A percentile compares a stretch with the other conserved stretches of the same genome.
These are phyloP conservation scores for Pteria penguin DNA, from an alignment of 2,888 invertebrate genomes.

Conservation along the genomic window DNA sequence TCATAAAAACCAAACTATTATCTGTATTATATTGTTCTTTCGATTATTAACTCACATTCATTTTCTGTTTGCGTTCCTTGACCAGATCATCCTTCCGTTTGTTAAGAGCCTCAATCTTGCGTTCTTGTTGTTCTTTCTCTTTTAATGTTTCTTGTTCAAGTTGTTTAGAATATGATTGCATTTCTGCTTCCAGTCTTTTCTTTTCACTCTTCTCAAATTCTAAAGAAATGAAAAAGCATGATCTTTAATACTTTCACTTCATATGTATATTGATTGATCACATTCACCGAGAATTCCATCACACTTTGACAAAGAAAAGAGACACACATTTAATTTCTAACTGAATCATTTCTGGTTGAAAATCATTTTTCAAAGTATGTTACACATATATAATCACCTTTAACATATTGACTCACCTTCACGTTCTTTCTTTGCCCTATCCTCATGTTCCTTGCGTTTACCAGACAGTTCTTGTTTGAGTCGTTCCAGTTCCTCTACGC, in stretches of 20 bases:
- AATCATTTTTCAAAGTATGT: too few species aligned
- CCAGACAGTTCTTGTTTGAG: conserved; percentile 69
- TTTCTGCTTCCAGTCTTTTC: conserved; percentile 65
- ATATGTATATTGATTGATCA: too few species aligned
- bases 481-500: conserved; percentile 70
- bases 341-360: too few species aligned
- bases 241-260: too few species aligned
- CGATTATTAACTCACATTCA: conserved; percentile 72
- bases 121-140: conserved; percentile 71
- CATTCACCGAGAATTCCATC: too few species aligned
- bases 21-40: neutral
- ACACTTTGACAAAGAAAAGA: too few species aligned
- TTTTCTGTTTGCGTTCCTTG: conserved; percentile 68
- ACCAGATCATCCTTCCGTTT: conserved; percentile 75
- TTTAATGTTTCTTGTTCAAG: conserved; percentile 70
- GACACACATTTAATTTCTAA: too few species aligned
- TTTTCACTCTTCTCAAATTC: conserved; percentile 73
- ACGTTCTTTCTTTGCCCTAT: conserved; percentile 68
- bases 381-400: too few species aligned
- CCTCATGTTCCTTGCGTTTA: conserved; percentile 66
- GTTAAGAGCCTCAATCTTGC: conserved; percentile 69
- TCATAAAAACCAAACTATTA: neutral
- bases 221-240: conserved; percentile 43
- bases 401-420: conserved; percentile 66
- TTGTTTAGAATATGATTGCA: conserved; percentile 65